A percentile compares a stretch with the other conserved stretches of the same genome.
Conservation (phyloP, 2,113 vertebrate genomes). For the Ptyas mucosa region DNA sequence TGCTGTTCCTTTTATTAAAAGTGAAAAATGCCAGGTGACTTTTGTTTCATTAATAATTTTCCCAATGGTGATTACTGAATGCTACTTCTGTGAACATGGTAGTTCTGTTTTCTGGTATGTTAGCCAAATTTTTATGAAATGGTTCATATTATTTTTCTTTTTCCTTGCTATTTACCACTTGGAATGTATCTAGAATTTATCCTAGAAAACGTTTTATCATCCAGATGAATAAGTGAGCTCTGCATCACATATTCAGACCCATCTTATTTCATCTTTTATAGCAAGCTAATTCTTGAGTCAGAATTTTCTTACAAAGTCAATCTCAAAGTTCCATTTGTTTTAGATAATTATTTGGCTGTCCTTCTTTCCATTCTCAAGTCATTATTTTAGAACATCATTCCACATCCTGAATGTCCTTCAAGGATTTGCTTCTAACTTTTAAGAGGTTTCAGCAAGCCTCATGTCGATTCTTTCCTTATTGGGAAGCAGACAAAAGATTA, state of each 20-base stretch:
- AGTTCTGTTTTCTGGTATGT: not conserved
- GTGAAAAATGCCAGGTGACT: not conserved
- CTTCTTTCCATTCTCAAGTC: not conserved
- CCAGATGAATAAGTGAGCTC: not conserved
- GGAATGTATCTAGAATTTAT: not conserved
- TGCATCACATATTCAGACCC: not conserved
- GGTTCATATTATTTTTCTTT: not conserved
- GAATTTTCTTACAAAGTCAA: not conserved
- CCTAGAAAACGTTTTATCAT: not conserved
- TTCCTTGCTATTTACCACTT: not conserved
- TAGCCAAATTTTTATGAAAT: not conserved
- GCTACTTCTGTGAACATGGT: not conserved
- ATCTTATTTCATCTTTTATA: not conserved
- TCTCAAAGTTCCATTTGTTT: not conserved
- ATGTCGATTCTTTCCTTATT: not conserved
- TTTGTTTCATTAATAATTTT: not conserved
- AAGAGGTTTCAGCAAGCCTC: not conserved
- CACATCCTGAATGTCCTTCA: not conserved
- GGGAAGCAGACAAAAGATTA: not conserved
- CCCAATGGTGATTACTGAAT: not conserved
- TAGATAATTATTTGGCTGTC: not conserved
- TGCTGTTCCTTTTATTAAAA: not conserved
- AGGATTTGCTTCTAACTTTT: not conserved
- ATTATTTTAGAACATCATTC: not conserved
- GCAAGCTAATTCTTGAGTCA: not conserved